Percentiles rank a stretch among this genome's conserved stretches.
phyloP scores from a whole-genome alignment of 2,888 invertebrate species.

The Thelaira solivaga region DNA sequence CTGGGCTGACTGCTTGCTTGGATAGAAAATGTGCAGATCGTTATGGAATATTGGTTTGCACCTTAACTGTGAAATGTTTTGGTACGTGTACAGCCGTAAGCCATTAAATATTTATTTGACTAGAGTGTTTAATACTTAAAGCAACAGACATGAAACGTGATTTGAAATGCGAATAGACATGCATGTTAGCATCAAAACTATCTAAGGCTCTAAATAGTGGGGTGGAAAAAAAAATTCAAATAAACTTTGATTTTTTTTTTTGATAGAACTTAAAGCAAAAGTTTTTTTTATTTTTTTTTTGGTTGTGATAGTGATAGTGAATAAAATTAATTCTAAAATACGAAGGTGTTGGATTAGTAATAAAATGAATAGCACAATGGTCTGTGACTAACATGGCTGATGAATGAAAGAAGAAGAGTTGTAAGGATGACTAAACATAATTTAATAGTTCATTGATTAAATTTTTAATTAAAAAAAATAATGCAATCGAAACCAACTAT shows the following conservation, averaged over 20 bases:
- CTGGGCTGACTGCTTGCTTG: constrained; percentile 20
- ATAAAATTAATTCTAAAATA: background rate
- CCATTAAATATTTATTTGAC: constrained; percentile 24
- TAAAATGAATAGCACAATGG: background rate
- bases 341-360: constrained; percentile 3
- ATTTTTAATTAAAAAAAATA: too few relatives aligned
- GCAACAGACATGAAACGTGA: constrained; percentile 15
- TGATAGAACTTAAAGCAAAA: constrained; percentile 26
- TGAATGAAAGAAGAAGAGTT: too few relatives aligned
- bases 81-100: constrained; percentile 46
- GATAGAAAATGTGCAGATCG: background rate
- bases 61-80: constrained; percentile 59
- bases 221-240: constrained; percentile 22
- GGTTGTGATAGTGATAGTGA: background rate
- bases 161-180: background rate
- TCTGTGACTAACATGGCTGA: background rate
- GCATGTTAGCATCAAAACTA: background rate
- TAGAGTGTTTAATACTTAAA: constrained; percentile 34
- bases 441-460: too few relatives aligned
- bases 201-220: background rate
- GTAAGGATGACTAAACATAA: too few relatives aligned
- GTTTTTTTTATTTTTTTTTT: too few relatives aligned
- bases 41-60: constrained; percentile 35
- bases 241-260: background rate
- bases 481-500: too few relatives aligned